phyloP scores from a whole-genome alignment of 2,888 invertebrate species.

The Pandemis corylana region DNA sequence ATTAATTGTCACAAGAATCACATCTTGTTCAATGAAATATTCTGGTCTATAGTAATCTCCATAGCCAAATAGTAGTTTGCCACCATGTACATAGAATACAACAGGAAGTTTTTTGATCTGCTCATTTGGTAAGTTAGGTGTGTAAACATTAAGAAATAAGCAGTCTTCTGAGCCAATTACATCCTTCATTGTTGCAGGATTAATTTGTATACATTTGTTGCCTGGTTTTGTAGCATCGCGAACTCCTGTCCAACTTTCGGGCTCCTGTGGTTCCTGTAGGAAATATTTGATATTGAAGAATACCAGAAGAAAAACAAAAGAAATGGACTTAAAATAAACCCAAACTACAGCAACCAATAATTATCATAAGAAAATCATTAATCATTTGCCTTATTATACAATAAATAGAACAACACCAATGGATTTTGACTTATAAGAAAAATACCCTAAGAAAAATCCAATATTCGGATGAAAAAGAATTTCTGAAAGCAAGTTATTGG shows the following conservation, averaged over 20 bases:
- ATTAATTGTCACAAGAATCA: conserved; percentile 72
- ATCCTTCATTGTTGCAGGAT: conserved; percentile 66
- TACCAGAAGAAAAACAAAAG: neutral
- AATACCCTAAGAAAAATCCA: too few species aligned
- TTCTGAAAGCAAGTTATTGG: too few species aligned
- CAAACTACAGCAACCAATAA: too few species aligned
- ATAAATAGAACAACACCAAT: too few species aligned
- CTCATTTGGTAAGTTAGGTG: conserved; percentile 79
- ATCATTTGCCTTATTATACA: too few species aligned
- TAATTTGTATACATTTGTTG: conserved; percentile 73
- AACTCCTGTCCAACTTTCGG: conserved; percentile 65
- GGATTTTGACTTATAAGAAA: too few species aligned
- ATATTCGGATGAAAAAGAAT: too few species aligned
- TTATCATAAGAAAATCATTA: too few species aligned
- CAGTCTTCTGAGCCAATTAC: conserved; percentile 87
- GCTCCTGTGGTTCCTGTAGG: conserved; percentile 69
- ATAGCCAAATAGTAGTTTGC: conserved; percentile 81
- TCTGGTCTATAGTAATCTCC: conserved; percentile 79
- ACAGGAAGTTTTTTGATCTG: conserved; percentile 74
- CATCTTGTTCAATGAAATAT: conserved; percentile 66
- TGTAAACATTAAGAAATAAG: conserved; percentile 88
- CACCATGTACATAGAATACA: conserved; percentile 85
- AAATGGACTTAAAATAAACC: neutral
- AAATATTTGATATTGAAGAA: neutral
- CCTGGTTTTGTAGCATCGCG: conserved; percentile 73